These are phyloP conservation scores for Lycophotia porphyrea DNA, from an alignment of 2,888 invertebrate genomes.

Conservation along the genomic window DNA sequence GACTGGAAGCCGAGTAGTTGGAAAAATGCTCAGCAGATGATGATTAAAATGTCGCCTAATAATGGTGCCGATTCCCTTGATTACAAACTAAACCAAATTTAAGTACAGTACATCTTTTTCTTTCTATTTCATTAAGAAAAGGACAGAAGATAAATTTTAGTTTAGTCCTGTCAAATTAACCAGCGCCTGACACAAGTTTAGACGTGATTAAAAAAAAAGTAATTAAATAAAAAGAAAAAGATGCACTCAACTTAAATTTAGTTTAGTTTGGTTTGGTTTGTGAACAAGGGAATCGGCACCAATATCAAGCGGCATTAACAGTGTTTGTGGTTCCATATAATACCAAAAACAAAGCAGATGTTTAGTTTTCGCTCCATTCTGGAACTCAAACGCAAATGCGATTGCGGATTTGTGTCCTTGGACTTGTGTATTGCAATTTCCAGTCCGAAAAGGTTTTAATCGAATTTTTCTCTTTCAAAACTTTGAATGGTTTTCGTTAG, in stretches of 20 bases:
- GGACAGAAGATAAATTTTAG: too few relatives aligned
- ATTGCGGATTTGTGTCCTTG: neutral
- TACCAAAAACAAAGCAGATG: neutral
- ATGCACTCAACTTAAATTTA: too few relatives aligned
- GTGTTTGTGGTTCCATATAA: neutral
- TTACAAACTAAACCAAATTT: too few relatives aligned
- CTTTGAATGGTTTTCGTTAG: neutral
- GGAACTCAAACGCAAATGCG: neutral
- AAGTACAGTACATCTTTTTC: too few relatives aligned
- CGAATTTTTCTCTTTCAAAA: neutral
- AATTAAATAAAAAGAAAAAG: too few relatives aligned
- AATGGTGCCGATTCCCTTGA: too few relatives aligned
- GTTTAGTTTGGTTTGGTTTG: too few relatives aligned
- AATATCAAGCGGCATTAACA: neutral
- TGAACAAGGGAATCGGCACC: too few relatives aligned
- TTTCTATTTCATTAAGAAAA: too few relatives aligned
- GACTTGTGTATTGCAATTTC: constrained; percentile 2
- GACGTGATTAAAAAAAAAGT: too few relatives aligned
- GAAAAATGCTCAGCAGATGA: neutral
- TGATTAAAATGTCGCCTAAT: neutral
- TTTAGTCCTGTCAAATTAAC: too few relatives aligned
- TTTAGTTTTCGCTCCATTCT: neutral
- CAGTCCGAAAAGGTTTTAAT: neutral
- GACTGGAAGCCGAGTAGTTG: neutral
- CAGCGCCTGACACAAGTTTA: too few relatives aligned